phyloP scores from a whole-genome alignment of 53 echinoderm and acorn worm species.

The Hippasteria phrygiana region DNA sequence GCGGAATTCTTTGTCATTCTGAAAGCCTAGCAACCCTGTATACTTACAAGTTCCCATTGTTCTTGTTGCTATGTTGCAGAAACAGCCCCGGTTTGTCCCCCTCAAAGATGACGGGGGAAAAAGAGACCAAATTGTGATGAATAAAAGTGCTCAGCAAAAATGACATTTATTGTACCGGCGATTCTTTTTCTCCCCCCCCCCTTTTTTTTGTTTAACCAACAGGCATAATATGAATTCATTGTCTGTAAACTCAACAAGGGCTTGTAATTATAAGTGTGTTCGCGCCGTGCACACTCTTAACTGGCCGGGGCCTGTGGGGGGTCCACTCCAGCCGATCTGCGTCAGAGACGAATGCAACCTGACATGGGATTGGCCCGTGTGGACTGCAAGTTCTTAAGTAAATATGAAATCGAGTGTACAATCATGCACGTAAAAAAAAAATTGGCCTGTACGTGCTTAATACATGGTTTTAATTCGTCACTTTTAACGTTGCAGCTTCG shows the following conservation, averaged over 20 bases:
- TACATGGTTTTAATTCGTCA: too few relatives aligned
- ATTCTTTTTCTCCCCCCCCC: constrained; percentile 2
- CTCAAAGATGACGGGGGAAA: constrained; percentile 31
- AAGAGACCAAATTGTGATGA: constrained; percentile 55
- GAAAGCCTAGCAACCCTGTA: constrained; percentile 52
- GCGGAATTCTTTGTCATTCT: background rate
- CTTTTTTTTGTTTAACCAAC: background rate
- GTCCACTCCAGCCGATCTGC: constrained; percentile 6
- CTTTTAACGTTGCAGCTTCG: too few relatives aligned
- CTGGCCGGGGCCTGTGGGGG: background rate
- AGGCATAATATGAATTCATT: constrained; percentile 22
- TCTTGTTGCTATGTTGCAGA: constrained; percentile 63
- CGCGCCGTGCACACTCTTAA: background rate
- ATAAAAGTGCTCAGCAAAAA: constrained; percentile 46
- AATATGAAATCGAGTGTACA: background rate
- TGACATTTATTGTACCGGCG: constrained; percentile 62
- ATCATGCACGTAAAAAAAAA: background rate
- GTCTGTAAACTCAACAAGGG: constrained; percentile 33
- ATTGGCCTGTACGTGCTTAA: too few relatives aligned
- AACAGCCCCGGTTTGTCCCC: constrained; percentile 19
- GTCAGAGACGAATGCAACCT: background rate
- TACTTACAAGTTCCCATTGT: constrained; percentile 51
- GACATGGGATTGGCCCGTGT: background rate
- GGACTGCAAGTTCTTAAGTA: background rate
- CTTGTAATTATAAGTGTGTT: constrained; percentile 22